Evolutionary conservation across 1,140 invertebrate genomes (phyloP), one percentile per base, ranked within the genome.

Genomic region (Drosophila seguyi): DNA sequence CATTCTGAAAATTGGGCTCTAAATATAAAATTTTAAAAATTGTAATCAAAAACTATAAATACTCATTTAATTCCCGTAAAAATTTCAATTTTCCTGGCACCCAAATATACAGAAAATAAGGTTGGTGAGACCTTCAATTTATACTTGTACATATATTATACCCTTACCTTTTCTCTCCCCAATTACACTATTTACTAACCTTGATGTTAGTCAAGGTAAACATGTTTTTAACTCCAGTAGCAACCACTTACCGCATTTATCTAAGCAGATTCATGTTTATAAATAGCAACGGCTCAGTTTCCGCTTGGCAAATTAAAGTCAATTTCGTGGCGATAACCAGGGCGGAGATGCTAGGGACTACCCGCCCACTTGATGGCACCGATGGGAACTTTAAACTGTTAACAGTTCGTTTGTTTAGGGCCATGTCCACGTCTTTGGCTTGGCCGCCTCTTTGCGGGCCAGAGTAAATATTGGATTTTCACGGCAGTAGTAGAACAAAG

Each of bases 381-480:
- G 20, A 44, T 10, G 62, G 63, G 60, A 76, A 56, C 55, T 55
- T 76, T 50, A 67, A 60, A 60, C 62, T 76, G 62, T 67, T 65
- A 63, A 60, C 75, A 72, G 38, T 73, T 63, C 63, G 87, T 72
- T 90, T 90, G 87, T 67, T 61, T 90, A 72, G 87, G 83, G 73
- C 61, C 80, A 47, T 56, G 83, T 58, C 48, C 65, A 44, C 41
- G 44, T 61, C 66, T 67, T 67, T 82, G 83, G 75, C 55, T 76
- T 79, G 57, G 69, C 61, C 56, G 68, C 66, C 67, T 81, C 74
- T 83, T 69, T 72, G 71, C 36, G 47, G 39, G 45, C 56, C 58
- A 87, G 36, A 65, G 84, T 61, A 86, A 86, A 86, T 79, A 79
- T 88, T 77, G 72, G 63, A 65, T 62, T 62, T 76, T 27, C 34